Base-by-base conservation (phyloP, 2,797 vertebrate species). In the Pseudocheirus occidentalis region DNA sequence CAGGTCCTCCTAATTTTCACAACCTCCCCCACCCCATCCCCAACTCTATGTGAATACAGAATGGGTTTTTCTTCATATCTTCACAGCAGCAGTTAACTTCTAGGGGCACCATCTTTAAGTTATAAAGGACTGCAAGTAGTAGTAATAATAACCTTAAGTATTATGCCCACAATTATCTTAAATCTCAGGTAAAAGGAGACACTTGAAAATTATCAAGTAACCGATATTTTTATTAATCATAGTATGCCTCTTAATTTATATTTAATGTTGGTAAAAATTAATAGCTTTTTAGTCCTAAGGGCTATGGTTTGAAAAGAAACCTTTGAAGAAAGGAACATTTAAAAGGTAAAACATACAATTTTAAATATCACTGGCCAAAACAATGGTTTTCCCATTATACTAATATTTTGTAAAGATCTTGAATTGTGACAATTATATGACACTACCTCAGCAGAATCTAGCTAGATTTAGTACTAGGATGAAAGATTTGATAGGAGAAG, bases 71-170 rank as follows among this genome's bases (percentile, higher is more conserved):
- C 18, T 13, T 81, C 66, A 73, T 29, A 90, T 91, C 55, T 28
- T 91, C 66, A 89, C 29, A 94, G 16, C 34, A 13, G 55, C 90
- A 57, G 24, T 91, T 81, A 93, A 92, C 29, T 92, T 18, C 54
- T 29, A 90, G 93, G 94, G 94, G 31, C 55, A 92, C 55, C 50
- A 92, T 24, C 62, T 58, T 14, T 95, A 58, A 90, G 58, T 95
- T 90, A 91, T 55, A 93, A 90, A 92, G 28, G 73, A 62, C 12
- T 73, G 55, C 34, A 90, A 90, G 55, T 81, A 95, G 18, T 92
- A 92, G 31, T 62, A 90, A 92, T 93, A 59, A n/a, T 46, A 94
- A 50, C 55, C 92, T 95, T 87, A 95, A 52, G 94, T 94, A 92
- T 92, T 90, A 56, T 52, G 46, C 53, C 24, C 21, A 89, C 73